phyloP scores from a whole-genome alignment of 2,113 vertebrate species.

The Pterocles orientalis region DNA sequence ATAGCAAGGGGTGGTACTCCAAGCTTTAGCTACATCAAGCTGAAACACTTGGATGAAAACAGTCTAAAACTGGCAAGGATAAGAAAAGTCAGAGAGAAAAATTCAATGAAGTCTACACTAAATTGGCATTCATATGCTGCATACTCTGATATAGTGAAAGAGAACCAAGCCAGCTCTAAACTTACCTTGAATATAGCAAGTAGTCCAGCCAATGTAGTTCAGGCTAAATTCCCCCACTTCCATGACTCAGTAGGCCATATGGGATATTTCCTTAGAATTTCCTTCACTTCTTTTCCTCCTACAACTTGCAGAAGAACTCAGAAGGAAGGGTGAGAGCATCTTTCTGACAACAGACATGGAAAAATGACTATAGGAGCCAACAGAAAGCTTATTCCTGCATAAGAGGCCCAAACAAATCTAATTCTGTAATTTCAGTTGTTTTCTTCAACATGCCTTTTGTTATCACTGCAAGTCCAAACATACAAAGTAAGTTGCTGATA shows the following conservation, averaged over 20 bases:
- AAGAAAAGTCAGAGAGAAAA: not conserved
- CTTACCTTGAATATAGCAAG: not conserved
- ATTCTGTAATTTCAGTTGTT: not conserved
- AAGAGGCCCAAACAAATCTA: not conserved
- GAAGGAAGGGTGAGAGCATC: not conserved
- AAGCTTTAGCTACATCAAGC: not conserved
- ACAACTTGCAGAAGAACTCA: not conserved
- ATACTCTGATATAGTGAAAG: not conserved
- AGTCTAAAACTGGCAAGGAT: not conserved
- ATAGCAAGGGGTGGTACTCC: not conserved
- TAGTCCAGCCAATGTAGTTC: not conserved
- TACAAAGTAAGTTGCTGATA: not conserved
- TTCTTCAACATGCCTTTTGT: not conserved
- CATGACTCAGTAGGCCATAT: not conserved
- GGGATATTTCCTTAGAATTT: not conserved
- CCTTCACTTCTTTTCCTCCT: not conserved
- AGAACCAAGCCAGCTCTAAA: not conserved
- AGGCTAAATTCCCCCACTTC: not conserved
- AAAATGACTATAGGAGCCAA: not conserved
- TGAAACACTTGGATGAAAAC: not conserved
- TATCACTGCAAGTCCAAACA: not conserved
- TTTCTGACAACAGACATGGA: not conserved
- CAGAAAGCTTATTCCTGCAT: not conserved
- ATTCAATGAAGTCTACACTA: not conserved
- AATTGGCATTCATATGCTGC: not conserved